These are phyloP conservation scores for Chelon auratus DNA, from an alignment of 2,797 vertebrate species.

Conservation along the genomic window DNA sequence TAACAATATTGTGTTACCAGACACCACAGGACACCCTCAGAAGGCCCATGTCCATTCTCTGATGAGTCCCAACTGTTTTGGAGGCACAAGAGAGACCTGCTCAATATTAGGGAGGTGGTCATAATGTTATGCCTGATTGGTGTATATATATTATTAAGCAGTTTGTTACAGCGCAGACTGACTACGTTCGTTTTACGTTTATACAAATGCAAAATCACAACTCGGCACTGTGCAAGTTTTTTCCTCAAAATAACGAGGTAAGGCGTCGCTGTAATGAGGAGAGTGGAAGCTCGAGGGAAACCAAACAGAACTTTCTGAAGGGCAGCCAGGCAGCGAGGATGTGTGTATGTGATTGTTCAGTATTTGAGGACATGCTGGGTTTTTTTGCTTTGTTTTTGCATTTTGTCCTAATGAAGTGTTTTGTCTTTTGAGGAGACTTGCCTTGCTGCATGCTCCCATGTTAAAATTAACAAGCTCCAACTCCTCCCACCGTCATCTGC, in stretches of 20 bases:
- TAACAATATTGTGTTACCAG: too few relatives aligned
- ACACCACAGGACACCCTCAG: too few relatives aligned
- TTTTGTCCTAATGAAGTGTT: constrained; percentile 26
- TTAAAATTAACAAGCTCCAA: constrained; percentile 35
- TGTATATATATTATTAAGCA: too few relatives aligned
- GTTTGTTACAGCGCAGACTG: background rate
- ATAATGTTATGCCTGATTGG: too few relatives aligned
- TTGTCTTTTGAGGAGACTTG: background rate
- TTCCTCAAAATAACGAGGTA: constrained; percentile 31
- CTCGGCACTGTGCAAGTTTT: background rate
- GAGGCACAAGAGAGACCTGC: too few relatives aligned
- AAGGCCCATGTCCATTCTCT: too few relatives aligned
- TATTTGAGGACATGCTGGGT: background rate
- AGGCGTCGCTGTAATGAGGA: constrained; percentile 37
- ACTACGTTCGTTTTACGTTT: background rate
- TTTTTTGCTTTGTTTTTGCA: background rate
- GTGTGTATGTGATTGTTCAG: background rate
- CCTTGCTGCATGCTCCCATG: constrained; percentile 6
- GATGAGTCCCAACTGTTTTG: too few relatives aligned
- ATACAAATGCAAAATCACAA: too few relatives aligned
- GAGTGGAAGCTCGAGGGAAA: background rate
- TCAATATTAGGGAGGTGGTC: too few relatives aligned
- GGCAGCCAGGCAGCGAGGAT: background rate
- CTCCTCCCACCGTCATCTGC: background rate
- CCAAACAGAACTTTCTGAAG: background rate